Evolutionary conservation across 53 echinoderm and acorn worm genomes (phyloP).

Genomic region (Mesocentrotus franciscanus): DNA sequence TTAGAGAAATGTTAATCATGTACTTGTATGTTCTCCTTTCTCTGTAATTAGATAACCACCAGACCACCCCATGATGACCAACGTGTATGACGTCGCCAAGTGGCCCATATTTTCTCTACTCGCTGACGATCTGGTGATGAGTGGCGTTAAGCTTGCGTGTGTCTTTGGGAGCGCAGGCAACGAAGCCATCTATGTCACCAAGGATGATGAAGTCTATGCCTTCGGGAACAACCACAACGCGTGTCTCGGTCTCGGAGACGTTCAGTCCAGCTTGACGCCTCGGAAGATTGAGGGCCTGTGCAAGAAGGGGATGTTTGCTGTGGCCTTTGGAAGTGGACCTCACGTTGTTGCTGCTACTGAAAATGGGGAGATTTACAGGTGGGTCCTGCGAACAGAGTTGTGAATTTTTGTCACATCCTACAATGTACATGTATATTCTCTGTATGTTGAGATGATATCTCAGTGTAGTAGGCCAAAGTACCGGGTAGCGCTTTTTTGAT

Average conservation of each 20-base stretch:
- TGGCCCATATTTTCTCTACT: conserved; percentile 97
- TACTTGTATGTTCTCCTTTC: not conserved
- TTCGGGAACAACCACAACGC: conserved; percentile 97
- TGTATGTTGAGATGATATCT: not conserved
- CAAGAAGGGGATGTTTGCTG: conserved; percentile 78
- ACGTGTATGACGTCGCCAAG: conserved; percentile 94
- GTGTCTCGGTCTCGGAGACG: conserved; percentile 91
- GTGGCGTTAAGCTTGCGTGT: conserved; percentile 85
- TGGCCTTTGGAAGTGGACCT: conserved; percentile 96
- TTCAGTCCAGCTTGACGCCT: conserved; percentile 85
- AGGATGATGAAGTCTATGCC: conserved; percentile 91
- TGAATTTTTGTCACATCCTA: not conserved
- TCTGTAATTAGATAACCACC: not conserved
- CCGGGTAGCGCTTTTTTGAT: no score
- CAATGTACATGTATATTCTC: not conserved
- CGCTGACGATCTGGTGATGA: conserved; percentile 67
- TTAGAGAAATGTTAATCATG: no score
- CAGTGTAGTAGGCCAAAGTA: not conserved
- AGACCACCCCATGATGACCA: conserved; percentile 77
- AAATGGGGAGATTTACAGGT: conserved; percentile 92
- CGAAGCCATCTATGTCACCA: conserved; percentile 94
- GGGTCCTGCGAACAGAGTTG: not conserved
- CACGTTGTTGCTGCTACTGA: conserved; percentile 96
- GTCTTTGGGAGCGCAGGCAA: conserved; percentile 95
- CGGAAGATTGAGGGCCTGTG: conserved; percentile 91